Percentiles rank a stretch among this genome's conserved stretches.
Conservation (phyloP, 2,797 vertebrate genomes). For the Melanotaenia parkinsoni region DNA sequence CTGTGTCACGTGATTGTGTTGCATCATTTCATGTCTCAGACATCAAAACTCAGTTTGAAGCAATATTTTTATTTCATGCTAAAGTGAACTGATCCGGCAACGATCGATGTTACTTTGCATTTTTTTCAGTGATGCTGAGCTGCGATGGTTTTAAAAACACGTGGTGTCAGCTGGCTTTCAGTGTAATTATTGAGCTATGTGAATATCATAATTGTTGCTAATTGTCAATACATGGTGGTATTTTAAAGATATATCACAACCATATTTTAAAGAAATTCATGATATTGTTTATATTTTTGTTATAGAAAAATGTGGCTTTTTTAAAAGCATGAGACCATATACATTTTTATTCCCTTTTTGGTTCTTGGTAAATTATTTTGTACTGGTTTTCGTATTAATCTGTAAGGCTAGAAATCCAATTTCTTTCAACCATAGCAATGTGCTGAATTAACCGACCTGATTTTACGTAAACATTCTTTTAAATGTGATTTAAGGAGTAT, state of each 20-base stretch:
- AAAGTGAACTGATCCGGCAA: constrained; percentile 41
- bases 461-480: constrained; percentile 61
- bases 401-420: constrained; percentile 81
- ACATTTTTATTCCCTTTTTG: constrained; percentile 73
- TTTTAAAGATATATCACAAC: constrained; percentile 83
- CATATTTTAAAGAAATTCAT: constrained; percentile 83
- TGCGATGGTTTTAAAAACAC: constrained; percentile 57
- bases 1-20: constrained; percentile 43
- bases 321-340: constrained; percentile 79
- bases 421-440: constrained; percentile 74
- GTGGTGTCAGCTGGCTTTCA: constrained; percentile 70
- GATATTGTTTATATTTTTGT: constrained; percentile 85
- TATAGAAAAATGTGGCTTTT: constrained; percentile 81
- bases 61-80: constrained; percentile 56
- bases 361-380: constrained; percentile 83
- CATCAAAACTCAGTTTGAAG: constrained; percentile 48
- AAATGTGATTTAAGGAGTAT: constrained; percentile 52
- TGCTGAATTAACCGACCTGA: constrained; percentile 60
- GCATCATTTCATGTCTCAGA: constrained; percentile 39
- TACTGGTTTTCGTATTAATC: constrained; percentile 77
- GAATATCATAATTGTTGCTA: constrained; percentile 78
- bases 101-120: constrained; percentile 48
- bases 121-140: constrained; percentile 53
- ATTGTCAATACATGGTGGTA: constrained; percentile 80
- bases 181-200: constrained; percentile 77